Conservation (phyloP, 64 coral and sea anemone genomes). For the Orbicella faveolata region DNA sequence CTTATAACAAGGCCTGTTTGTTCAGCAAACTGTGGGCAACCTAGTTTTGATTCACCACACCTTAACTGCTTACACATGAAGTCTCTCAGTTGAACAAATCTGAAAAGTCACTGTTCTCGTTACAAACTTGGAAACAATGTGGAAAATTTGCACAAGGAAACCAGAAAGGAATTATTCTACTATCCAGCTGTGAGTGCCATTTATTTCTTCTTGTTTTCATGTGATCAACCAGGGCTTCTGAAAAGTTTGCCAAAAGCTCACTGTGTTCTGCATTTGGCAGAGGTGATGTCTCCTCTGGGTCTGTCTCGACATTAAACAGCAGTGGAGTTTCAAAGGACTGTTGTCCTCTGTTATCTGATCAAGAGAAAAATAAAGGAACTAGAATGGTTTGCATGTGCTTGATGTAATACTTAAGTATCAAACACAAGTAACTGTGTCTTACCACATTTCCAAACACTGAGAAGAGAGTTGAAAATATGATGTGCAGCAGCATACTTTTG, state of each 20-base stretch:
- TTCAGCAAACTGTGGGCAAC: too few relatives aligned
- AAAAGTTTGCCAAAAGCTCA: conserved; percentile 62
- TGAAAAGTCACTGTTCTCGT: conserved; percentile 52
- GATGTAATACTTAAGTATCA: too few relatives aligned
- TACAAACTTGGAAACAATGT: conserved; percentile 66
- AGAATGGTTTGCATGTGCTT: too few relatives aligned
- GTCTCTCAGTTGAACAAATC: conserved; percentile 48
- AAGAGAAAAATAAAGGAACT: background rate
- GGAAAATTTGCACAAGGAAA: conserved; percentile 80
- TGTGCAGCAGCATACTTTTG: too few relatives aligned
- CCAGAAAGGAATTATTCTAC: conserved; percentile 62
- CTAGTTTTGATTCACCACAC: too few relatives aligned
- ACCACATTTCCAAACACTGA: too few relatives aligned
- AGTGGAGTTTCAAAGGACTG: conserved; percentile 65
- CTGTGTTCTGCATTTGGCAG: conserved; percentile 48
- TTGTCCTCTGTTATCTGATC: conserved; percentile 43
- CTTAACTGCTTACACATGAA: background rate
- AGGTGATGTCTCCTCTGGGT: conserved; percentile 68
- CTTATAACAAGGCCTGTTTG: too few relatives aligned
- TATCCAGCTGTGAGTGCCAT: conserved; percentile 86
- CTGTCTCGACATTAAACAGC: conserved; percentile 74
- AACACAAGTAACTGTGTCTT: too few relatives aligned
- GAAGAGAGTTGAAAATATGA: too few relatives aligned
- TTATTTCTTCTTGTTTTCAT: conserved; percentile 81
- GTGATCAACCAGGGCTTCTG: conserved; percentile 56